A percentile compares a stretch with the other conserved stretches of the same genome.
phyloP scores from a whole-genome alignment of 1,140 invertebrate species.

The Diplogasteroides magnus region DNA sequence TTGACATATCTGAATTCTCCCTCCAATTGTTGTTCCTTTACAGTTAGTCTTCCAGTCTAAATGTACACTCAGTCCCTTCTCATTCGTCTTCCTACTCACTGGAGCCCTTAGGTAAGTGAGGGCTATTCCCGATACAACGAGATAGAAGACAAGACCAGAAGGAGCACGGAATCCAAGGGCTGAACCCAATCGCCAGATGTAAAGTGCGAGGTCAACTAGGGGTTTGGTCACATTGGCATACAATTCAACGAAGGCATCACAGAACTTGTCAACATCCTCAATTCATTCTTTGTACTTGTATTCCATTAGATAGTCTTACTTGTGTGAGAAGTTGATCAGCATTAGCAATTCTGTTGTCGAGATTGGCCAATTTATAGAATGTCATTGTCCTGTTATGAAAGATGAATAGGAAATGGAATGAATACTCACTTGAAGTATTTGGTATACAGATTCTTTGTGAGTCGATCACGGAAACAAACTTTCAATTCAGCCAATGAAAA shows the following conservation, averaged over 20 bases:
- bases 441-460: constrained; percentile 78
- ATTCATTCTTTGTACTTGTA: too few relatives aligned
- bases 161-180: constrained; percentile 70
- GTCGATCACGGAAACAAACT: constrained; percentile 77
- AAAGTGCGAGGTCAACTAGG: constrained; percentile 84
- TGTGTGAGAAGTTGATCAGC: constrained; percentile 90
- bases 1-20: constrained; percentile 96
- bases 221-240: constrained; percentile 98
- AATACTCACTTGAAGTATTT: constrained; percentile 72
- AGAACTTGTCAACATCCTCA: constrained; percentile 97
- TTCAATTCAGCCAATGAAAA: constrained; percentile 89
- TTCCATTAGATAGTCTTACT: too few relatives aligned
- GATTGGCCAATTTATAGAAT: constrained; percentile 92
- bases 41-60: constrained; percentile 80
- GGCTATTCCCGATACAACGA: constrained; percentile 44
- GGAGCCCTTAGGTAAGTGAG: constrained; percentile 65
- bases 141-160: constrained; percentile 57
- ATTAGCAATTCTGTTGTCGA: constrained; percentile 88
- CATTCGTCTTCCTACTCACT: too few relatives aligned
- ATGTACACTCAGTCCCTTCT: too few relatives aligned
- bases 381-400: constrained; percentile 74
- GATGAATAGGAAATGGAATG: constrained; percentile 1
- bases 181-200: constrained; percentile 79
- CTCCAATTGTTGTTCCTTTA: constrained; percentile 88
- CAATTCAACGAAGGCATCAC: constrained; percentile 83